A percentile compares a stretch with the other conserved stretches of the same genome.
Evolutionary conservation across 2,113 vertebrate genomes (phyloP).

Genomic region (Microcebus murinus): DNA sequence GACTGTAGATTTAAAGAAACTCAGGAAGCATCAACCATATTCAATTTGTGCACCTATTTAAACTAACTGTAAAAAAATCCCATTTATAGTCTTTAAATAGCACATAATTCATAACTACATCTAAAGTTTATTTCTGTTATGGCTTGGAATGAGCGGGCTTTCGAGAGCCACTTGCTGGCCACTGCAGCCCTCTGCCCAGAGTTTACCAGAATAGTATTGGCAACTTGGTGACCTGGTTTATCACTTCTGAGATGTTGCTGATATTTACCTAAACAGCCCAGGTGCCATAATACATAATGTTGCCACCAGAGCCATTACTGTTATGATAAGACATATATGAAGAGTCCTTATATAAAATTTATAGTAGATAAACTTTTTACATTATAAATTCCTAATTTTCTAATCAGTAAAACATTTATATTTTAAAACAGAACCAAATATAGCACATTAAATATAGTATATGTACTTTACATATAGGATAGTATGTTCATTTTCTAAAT

Average conservation of each 20-base stretch:
- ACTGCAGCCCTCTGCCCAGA: neutral
- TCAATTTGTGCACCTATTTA: neutral
- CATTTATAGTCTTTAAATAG: neutral
- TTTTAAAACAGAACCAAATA: neutral
- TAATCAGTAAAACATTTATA: slow-evolving; percentile 12
- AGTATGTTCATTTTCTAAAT: slow-evolving; percentile 9
- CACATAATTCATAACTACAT: neutral
- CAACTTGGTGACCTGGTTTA: neutral
- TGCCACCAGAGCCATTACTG: neutral
- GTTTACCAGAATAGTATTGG: neutral
- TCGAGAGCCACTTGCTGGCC: neutral
- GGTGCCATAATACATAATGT: neutral
- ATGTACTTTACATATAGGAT: neutral
- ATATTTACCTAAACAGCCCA: neutral
- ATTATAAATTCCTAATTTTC: neutral
- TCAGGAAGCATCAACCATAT: neutral
- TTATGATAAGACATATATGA: neutral
- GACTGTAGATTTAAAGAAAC: neutral
- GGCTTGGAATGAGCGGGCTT: neutral
- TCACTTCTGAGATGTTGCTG: neutral
- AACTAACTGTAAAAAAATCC: neutral
- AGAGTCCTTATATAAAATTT: neutral
- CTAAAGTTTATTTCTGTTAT: slow-evolving; percentile 3
- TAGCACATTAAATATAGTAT: neutral
- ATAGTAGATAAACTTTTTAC: neutral